phyloP scores from a whole-genome alignment of 2,888 invertebrate species.

The Lasioglossum calceatum region DNA sequence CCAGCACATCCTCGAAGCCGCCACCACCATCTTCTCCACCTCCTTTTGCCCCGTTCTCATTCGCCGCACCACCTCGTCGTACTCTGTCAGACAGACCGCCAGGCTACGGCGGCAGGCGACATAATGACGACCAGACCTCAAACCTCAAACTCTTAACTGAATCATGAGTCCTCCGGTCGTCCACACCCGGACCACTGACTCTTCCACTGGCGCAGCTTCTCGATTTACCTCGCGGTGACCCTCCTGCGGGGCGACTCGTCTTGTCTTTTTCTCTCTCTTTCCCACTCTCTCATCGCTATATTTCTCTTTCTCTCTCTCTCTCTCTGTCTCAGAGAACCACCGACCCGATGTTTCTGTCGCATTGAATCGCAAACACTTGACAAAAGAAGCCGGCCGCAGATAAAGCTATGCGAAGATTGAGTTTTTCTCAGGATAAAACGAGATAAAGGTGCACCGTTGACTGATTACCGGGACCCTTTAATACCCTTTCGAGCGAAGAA shows the following conservation, averaged over 20 bases:
- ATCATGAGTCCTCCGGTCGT: slow-evolving; percentile 74
- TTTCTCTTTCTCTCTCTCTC: neutral
- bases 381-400: slow-evolving; percentile 37
- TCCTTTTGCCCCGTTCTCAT: slow-evolving; percentile 48
- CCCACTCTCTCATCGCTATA: neutral
- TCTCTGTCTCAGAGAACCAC: slow-evolving; percentile 1
- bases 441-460: slow-evolving; percentile 33
- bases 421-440: slow-evolving; percentile 35
- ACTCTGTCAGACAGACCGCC: slow-evolving; percentile 70
- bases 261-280: slow-evolving; percentile 58
- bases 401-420: slow-evolving; percentile 21
- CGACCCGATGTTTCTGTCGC: slow-evolving; percentile 61
- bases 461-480: slow-evolving; percentile 39
- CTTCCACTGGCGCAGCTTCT: slow-evolving; percentile 67
- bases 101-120: slow-evolving; percentile 75
- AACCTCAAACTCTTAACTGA: slow-evolving; percentile 81
- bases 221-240: slow-evolving; percentile 71
- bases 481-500: slow-evolving; percentile 5
- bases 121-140: slow-evolving; percentile 82
- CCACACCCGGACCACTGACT: slow-evolving; percentile 56
- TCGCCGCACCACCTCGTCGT: slow-evolving; percentile 53
- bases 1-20: slow-evolving; percentile 26
- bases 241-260: slow-evolving; percentile 54
- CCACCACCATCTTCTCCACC: slow-evolving; percentile 49
- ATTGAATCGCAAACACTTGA: slow-evolving; percentile 67